A percentile compares a stretch with the other conserved stretches of the same genome.
Conservation (phyloP, 2,113 vertebrate species). For the Danionella cerebrum region DNA sequence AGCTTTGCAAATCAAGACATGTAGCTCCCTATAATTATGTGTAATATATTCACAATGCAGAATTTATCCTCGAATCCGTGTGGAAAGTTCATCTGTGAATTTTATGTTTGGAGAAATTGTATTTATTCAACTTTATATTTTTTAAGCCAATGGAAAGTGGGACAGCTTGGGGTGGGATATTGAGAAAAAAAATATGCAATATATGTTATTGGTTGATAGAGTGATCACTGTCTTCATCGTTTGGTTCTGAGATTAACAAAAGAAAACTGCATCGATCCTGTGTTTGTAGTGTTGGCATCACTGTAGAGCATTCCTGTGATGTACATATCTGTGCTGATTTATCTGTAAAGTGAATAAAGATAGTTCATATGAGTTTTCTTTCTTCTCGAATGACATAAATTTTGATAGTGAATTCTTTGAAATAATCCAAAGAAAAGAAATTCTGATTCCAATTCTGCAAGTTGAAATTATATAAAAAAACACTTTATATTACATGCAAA, state of each 20-base stretch:
- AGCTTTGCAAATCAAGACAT: constrained; percentile 30
- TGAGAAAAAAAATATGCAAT: constrained; percentile 52
- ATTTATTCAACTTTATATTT: constrained; percentile 50
- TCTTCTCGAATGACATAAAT: not conserved
- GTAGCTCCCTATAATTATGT: constrained; percentile 20
- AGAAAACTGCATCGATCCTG: constrained; percentile 36
- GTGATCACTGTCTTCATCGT: constrained; percentile 39
- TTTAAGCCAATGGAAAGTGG: constrained; percentile 38
- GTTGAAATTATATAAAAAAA: too few relatives aligned
- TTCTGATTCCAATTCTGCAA: too few relatives aligned
- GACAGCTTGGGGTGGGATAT: constrained; percentile 34
- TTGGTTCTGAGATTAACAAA: constrained; percentile 23
- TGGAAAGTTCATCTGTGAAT: constrained; percentile 40
- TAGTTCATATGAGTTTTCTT: constrained; percentile 36
- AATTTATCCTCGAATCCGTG: constrained; percentile 29
- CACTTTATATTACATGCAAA: too few relatives aligned
- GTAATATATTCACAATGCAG: constrained; percentile 29
- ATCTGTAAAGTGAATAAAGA: constrained; percentile 53
- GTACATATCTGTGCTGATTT: constrained; percentile 52
- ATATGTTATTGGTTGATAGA: constrained; percentile 43
- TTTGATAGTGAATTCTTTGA: not conserved
- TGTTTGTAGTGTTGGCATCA: constrained; percentile 42
- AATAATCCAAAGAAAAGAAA: too few relatives aligned
- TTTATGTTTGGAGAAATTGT: constrained; percentile 41
- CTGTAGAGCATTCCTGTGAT: constrained; percentile 48